phyloP scores from a whole-genome alignment of 2,888 invertebrate species.

The Amitus sp. region DNA sequence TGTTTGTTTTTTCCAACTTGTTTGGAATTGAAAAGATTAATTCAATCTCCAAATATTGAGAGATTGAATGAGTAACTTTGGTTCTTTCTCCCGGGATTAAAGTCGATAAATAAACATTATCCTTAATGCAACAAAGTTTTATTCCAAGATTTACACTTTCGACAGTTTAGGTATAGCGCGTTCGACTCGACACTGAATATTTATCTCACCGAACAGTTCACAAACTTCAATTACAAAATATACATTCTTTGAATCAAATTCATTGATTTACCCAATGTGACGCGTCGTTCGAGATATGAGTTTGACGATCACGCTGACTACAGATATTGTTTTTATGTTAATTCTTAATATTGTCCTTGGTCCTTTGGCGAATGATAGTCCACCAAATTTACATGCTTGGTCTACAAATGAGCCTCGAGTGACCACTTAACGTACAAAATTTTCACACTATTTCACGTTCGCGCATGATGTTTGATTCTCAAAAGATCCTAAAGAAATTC shows the following conservation, averaged over 20 bases:
- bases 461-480: no score
- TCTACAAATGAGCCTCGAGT: neutral
- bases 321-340: conserved; percentile 19
- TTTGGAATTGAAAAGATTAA: no score
- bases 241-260: conserved; percentile 15
- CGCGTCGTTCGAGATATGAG: conserved; percentile 10
- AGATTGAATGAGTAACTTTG: neutral
- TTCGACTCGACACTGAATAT: conserved; percentile 19
- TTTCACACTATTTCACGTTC: no score
- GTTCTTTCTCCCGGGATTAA: no score
- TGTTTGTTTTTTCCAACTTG: no score
- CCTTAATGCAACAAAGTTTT: conserved; percentile 34
- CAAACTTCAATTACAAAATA: conserved; percentile 6
- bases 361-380: conserved; percentile 38
- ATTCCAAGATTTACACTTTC: conserved; percentile 30
- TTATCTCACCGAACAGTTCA: conserved; percentile 6
- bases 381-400: neutral
- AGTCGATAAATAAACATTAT: neutral
- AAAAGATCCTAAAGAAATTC: no score
- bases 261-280: conserved; percentile 12
- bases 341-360: conserved; percentile 49
- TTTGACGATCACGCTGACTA: conserved; percentile 9
- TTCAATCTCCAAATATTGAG: neutral
- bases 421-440: neutral
- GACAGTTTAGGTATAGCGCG: conserved; percentile 21